These are phyloP conservation scores for Rhinatrema bivittatum DNA, from an alignment of 2,797 vertebrate species.

Conservation along the genomic window DNA sequence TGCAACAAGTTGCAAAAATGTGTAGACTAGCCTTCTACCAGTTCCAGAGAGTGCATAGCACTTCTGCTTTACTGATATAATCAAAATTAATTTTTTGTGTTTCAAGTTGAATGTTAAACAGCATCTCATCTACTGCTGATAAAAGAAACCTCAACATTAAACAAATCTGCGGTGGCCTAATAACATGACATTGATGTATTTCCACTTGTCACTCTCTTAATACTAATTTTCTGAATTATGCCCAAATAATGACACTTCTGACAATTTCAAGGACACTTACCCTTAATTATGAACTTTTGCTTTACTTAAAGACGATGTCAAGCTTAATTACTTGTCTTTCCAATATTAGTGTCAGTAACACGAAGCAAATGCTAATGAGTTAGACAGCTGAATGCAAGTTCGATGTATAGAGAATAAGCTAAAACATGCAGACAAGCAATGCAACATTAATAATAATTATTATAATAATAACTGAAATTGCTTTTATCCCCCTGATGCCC, in stretches of 20 bases:
- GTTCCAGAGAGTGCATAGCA: no score
- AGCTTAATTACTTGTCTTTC: conserved; percentile 1
- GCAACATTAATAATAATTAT: no score
- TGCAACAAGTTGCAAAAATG: no score
- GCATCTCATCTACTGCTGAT: no score
- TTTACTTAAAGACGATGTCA: conserved; percentile 6
- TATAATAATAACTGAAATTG: neutral
- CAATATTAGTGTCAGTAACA: conserved; percentile 9
- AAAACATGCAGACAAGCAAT: neutral
- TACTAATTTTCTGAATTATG: conserved; percentile 22
- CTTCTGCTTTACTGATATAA: no score
- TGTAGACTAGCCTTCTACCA: no score
- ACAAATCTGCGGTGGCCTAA: neutral
- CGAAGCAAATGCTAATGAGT: neutral
- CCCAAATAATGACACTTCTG: conserved; percentile 12
- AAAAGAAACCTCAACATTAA: no score
- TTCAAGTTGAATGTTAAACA: no score
- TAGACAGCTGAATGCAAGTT: neutral
- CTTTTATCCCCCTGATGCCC: no score
- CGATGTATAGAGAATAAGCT: neutral
- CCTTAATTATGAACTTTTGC: conserved; percentile 19
- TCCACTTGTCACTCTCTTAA: conserved; percentile 4
- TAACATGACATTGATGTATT: neutral
- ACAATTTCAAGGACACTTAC: conserved; percentile 19
- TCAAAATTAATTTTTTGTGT: no score